Base-by-base conservation (phyloP, 2,797 vertebrate species). In the Orientallactaga sibirica region DNA sequence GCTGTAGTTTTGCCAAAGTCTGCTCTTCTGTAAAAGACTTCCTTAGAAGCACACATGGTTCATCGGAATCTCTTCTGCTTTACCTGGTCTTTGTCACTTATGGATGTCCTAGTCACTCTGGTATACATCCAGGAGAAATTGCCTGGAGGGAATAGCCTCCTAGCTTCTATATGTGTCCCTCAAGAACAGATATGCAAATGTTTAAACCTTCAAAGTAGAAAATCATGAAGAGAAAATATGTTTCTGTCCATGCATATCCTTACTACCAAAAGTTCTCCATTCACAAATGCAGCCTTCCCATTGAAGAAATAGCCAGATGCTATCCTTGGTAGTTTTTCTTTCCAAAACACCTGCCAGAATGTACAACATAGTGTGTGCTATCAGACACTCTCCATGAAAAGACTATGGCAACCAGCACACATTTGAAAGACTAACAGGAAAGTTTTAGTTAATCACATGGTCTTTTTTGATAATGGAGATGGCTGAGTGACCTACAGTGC, bases 151-250 rank as follows among this genome's bases (percentile, higher is more conserved):
- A 85, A 61, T 1, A 70, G 27, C 20, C 29, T 48, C 55, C 52
- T 90, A n/a, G 66, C 4, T 62, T 64, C 33, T 70, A 25, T 27
- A 19, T 93, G 27, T 43, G 18, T 43, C 7, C 24, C 76, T 78
- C 52, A 22, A 48, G 66, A 43, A 22, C 4, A 68, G 43, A 48
- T 9, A 70, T 4, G 48, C 15, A 16, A 80, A 90, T 67, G 5
- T 22, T 27, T 68, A 70, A 58, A 29, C 37, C 62, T 73, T 18
- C 62, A 80, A 76, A 82, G 43, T 94, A 58, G 58, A 1, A 20
- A 10, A 33, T 43, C 29, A 37, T 27, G 84, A 85, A 61, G 55
- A 95, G 70, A 90, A 82, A 93, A 88, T 68, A 16, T 19, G 8
- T 79, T 24, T 74, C 33, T 73, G 9, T n/a, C 43, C 33, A 9